These are phyloP conservation scores for Parnassius smintheus DNA, from an alignment of 2,888 invertebrate species.

Conservation along the genomic window DNA sequence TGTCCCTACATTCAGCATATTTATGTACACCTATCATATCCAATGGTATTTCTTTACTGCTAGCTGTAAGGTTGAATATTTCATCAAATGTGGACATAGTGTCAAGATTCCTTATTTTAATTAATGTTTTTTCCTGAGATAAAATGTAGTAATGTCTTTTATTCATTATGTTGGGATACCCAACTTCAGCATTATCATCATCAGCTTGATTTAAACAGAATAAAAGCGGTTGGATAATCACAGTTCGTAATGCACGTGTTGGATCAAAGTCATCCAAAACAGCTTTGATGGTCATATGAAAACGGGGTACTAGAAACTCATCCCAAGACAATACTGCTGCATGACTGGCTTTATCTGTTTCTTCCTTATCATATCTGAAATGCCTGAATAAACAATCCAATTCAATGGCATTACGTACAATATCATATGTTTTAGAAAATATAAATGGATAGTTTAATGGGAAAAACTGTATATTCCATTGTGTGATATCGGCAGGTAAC, in stretches of 20 bases:
- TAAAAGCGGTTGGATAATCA: slow-evolving; percentile 55
- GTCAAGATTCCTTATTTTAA: slow-evolving; percentile 67
- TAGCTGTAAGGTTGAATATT: slow-evolving; percentile 55
- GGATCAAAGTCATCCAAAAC: slow-evolving; percentile 78
- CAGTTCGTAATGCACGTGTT: slow-evolving; percentile 56
- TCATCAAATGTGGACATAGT: slow-evolving; percentile 70
- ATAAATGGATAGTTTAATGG: slow-evolving; percentile 85
- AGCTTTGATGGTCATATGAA: slow-evolving; percentile 77
- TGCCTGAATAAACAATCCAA: slow-evolving; percentile 85
- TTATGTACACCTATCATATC: slow-evolving; percentile 69
- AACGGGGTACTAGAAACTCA: slow-evolving; percentile 83
- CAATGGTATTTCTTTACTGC: slow-evolving; percentile 51
- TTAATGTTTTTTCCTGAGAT: slow-evolving; percentile 49
- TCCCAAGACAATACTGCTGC: slow-evolving; percentile 82
- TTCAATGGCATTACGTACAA: slow-evolving; percentile 78
- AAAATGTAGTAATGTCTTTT: slow-evolving; percentile 69
- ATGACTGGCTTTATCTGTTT: slow-evolving; percentile 72
- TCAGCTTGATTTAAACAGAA: slow-evolving; percentile 73
- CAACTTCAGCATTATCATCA: slow-evolving; percentile 67
- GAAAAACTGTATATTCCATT: slow-evolving; percentile 80
- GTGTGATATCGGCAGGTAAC: slow-evolving; percentile 69
- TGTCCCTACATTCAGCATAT: slow-evolving; percentile 72
- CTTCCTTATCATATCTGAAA: slow-evolving; percentile 74
- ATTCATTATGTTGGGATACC: slow-evolving; percentile 68
- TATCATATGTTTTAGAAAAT: slow-evolving; percentile 70